phyloP scores from a whole-genome alignment of 1,140 invertebrate genomes.

The Physella acuta region DNA sequence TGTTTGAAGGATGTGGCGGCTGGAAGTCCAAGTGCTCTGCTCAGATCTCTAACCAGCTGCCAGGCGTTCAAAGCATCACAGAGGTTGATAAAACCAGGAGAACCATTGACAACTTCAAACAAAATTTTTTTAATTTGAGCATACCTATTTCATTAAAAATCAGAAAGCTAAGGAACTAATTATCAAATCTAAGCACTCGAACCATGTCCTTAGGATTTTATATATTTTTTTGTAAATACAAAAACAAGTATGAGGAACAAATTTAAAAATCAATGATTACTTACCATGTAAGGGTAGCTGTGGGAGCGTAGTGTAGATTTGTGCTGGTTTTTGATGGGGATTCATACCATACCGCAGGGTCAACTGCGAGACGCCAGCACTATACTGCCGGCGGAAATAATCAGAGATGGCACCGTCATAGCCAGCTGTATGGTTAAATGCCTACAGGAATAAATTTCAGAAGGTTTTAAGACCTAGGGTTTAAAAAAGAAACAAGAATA shows the following conservation, averaged over 20 bases:
- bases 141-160: no score
- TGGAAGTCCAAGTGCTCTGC: slow-evolving; percentile 74
- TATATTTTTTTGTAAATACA: no score
- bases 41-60: slow-evolving; percentile 91
- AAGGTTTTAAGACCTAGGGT: no score
- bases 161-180: no score
- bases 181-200: no score
- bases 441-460: slow-evolving; percentile 75
- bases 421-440: slow-evolving; percentile 91
- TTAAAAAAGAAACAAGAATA: no score
- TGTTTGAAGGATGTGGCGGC: slow-evolving; percentile 98
- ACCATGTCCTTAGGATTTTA: no score
- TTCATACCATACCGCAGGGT: slow-evolving; percentile 95
- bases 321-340: slow-evolving; percentile 95
- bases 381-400: slow-evolving; percentile 91
- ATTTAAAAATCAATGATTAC: no score
- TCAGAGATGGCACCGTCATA: slow-evolving; percentile 94
- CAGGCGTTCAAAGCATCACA: slow-evolving; percentile 97
- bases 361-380: slow-evolving; percentile 74
- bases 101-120: slow-evolving; percentile 80
- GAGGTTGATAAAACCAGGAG: slow-evolving; percentile 95
- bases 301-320: slow-evolving; percentile 77
- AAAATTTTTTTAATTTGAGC: background rate
- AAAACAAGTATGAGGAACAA: no score
- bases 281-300: slow-evolving; percentile 80